Evolutionary conservation across 2,797 vertebrate genomes (phyloP), one percentile per base, ranked within the genome.

Genomic region (Schizopygopsis malacanthus): DNA sequence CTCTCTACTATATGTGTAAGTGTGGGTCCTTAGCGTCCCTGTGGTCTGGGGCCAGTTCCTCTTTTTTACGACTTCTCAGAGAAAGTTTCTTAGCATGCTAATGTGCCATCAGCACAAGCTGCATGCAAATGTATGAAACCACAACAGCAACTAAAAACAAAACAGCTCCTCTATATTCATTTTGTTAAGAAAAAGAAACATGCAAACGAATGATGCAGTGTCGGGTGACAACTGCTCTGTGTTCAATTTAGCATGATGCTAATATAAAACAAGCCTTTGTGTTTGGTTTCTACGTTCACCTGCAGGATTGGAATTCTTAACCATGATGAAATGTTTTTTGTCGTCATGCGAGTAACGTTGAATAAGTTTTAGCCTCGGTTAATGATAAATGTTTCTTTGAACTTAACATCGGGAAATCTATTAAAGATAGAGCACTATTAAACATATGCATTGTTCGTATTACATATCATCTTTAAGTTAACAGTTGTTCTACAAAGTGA

Each of bases 81-180:
- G 41, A 81, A 72, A 82, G 82, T 82, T 79, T 87, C 78, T 89
- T 45, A 71, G 83, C 69, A 79, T 73, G 78, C 63, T 43, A 79
- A 81, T 67, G 59, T 52, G 71, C 69, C 59, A 67, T 39, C 63
- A 67, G 54, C 50, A 63, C 54, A 72, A 69, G 39, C 47, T 15
- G 70, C 80, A 88, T 90, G 87, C 86, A 90, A 90, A 89, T 86
- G 20, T 28, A 28, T 20, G 41, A 88, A 87, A 78, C 89, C 88
- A 87, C 85, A 79, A 79, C n/a, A 84, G 69, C 65, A 83, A 75
- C 81, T 72, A 79, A 86, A 84, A 39, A 61, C 50, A 76, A 47
- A 83, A 83, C 33, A 72, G 50, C 28, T 84, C 65, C 70, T 61
- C 79, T 83, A 67, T 50, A 76, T 56, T 50, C 84, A 54, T 56